A percentile compares a stretch with the other conserved stretches of the same genome.
These are phyloP conservation scores for Eleutherodactylus coqui DNA, from an alignment of 2,797 vertebrate genomes.

Conservation along the genomic window DNA sequence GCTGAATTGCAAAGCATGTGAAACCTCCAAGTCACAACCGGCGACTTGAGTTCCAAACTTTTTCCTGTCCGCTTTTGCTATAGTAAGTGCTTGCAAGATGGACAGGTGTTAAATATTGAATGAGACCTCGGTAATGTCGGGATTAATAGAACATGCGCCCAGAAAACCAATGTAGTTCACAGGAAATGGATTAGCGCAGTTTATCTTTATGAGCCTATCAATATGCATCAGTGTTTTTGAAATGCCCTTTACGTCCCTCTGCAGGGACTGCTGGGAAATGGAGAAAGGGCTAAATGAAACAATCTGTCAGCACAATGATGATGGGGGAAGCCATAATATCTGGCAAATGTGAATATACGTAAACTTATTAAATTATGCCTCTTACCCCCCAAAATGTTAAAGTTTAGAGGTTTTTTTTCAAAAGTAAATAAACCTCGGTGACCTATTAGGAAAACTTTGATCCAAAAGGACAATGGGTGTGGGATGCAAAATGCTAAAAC, in stretches of 20 bases:
- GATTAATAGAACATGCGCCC: slow-evolving; percentile 46
- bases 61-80: slow-evolving; percentile 12
- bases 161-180: slow-evolving; percentile 41
- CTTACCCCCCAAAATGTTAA: not conserved
- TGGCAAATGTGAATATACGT: not conserved
- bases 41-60: not conserved
- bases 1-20: not conserved
- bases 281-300: not conserved
- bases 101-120: slow-evolving; percentile 51
- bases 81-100: not conserved
- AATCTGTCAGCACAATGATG: not conserved
- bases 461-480: too few species aligned
- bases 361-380: not conserved
- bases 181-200: slow-evolving; percentile 46
- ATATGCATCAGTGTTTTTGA: slow-evolving; percentile 53
- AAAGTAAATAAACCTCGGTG: not conserved
- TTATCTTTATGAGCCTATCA: slow-evolving; percentile 50
- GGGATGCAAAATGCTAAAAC: not conserved
- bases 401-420: not conserved
- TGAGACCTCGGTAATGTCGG: slow-evolving; percentile 32
- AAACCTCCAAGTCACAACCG: not conserved
- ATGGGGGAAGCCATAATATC: not conserved
- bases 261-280: slow-evolving; percentile 27
- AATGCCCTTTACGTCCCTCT: slow-evolving; percentile 30
- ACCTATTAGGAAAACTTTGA: not conserved